phyloP scores from a whole-genome alignment of 2,888 invertebrate genomes.

The Drosophila macrospina region DNA sequence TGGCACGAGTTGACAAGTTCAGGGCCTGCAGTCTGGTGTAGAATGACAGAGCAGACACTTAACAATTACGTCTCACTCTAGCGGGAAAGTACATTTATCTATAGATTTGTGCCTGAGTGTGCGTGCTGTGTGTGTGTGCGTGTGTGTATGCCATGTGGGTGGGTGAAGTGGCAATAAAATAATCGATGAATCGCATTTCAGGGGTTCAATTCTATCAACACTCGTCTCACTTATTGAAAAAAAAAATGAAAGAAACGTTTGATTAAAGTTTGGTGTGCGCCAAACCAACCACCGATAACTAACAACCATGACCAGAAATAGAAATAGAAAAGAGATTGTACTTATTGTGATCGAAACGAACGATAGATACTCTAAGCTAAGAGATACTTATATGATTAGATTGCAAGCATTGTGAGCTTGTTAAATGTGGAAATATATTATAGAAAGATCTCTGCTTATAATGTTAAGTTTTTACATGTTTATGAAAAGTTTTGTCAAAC shows the following conservation, averaged over 20 bases:
- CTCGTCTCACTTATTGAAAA: constrained; percentile 44
- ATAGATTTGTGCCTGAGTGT: constrained; percentile 1
- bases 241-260: constrained; percentile 27
- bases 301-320: constrained; percentile 19
- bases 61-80: constrained; percentile 46
- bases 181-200: constrained; percentile 59
- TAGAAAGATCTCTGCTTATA: no score
- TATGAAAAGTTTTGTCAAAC: no score
- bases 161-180: constrained; percentile 63
- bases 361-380: constrained; percentile 15
- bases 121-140: constrained; percentile 15
- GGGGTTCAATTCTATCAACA: constrained; percentile 49
- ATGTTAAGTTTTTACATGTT: no score
- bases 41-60: constrained; percentile 39
- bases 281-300: constrained; percentile 51
- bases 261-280: constrained; percentile 41
- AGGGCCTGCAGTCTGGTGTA: constrained; percentile 19
- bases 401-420: neutral
- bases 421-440: no score
- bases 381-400: constrained; percentile 5
- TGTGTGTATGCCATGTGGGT: constrained; percentile 40
- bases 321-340: constrained; percentile 7
- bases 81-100: constrained; percentile 33
- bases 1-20: constrained; percentile 76
- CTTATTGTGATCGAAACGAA: neutral